A percentile compares a stretch with the other conserved stretches of the same genome.
These are phyloP conservation scores for Acleris holmiana DNA, from an alignment of 2,888 invertebrate genomes.

Conservation along the genomic window DNA sequence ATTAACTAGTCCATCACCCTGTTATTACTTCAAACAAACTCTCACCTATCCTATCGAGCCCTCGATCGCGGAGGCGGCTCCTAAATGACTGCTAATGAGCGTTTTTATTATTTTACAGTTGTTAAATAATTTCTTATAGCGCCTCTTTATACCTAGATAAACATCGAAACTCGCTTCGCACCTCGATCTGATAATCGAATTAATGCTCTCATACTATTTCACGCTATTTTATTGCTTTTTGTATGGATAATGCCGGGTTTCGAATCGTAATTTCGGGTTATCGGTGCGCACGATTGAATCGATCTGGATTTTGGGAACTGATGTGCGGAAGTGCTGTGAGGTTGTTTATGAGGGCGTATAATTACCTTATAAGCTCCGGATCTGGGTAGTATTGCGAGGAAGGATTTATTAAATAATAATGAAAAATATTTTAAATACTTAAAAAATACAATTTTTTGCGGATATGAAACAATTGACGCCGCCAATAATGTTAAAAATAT, in stretches of 20 bases:
- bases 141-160: conserved; percentile 84
- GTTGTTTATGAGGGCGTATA: conserved; percentile 37
- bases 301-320: conserved; percentile 61
- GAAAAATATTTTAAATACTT: too few species aligned
- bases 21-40: conserved; percentile 73
- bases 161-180: conserved; percentile 84
- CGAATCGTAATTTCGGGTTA: conserved; percentile 78
- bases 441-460: too few species aligned
- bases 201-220: conserved; percentile 82
- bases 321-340: conserved; percentile 50
- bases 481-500: too few species aligned
- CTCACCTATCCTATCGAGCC: conserved; percentile 73
- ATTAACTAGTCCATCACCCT: conserved; percentile 45
- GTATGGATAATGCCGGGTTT: conserved; percentile 75
- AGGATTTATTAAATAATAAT: background rate
- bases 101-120: conserved; percentile 82
- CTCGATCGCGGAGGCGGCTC: conserved; percentile 76
- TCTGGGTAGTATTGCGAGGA: background rate
- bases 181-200: conserved; percentile 84
- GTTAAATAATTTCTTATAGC: conserved; percentile 83
- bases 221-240: conserved; percentile 82
- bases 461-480: too few species aligned
- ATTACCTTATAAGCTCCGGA: conserved; percentile 9
- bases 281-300: conserved; percentile 76
- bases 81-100: conserved; percentile 83